These are phyloP conservation scores for Hybognathus amarus DNA, from an alignment of 2,797 vertebrate genomes.

Conservation along the genomic window DNA sequence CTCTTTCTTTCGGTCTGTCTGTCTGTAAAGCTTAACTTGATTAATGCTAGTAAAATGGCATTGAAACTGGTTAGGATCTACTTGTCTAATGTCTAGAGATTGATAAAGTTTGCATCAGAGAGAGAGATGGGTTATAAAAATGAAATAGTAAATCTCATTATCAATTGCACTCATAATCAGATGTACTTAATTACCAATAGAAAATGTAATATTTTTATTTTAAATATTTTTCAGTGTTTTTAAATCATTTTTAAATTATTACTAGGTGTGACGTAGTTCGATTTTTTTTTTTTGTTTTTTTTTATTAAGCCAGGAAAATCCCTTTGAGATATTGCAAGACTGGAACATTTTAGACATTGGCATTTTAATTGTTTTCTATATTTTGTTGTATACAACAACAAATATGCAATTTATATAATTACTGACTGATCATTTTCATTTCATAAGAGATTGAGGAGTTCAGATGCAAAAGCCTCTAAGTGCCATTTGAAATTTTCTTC, in stretches of 20 bases:
- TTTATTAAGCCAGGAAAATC: no score
- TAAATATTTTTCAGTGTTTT: neutral
- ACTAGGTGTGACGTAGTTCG: neutral
- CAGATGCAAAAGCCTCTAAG: no score
- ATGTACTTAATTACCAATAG: neutral
- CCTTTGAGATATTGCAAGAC: no score
- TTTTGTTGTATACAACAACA: neutral
- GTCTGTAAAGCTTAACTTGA: neutral
- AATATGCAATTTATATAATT: neutral
- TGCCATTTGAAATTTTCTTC: no score
- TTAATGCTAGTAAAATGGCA: neutral
- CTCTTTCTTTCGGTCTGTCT: neutral
- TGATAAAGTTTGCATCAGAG: neutral
- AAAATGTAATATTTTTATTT: no score
- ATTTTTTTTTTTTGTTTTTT: neutral
- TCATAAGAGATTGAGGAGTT: neutral
- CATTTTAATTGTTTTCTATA: neutral
- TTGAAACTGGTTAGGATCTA: neutral
- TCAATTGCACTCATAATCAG: neutral
- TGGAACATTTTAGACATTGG: neutral
- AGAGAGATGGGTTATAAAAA: neutral
- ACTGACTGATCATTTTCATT: neutral
- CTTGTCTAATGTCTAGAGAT: neutral
- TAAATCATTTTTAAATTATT: neutral
- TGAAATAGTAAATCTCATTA: neutral